phyloP scores from a whole-genome alignment of 2,113 vertebrate species.

The Corythaixoides concolor region DNA sequence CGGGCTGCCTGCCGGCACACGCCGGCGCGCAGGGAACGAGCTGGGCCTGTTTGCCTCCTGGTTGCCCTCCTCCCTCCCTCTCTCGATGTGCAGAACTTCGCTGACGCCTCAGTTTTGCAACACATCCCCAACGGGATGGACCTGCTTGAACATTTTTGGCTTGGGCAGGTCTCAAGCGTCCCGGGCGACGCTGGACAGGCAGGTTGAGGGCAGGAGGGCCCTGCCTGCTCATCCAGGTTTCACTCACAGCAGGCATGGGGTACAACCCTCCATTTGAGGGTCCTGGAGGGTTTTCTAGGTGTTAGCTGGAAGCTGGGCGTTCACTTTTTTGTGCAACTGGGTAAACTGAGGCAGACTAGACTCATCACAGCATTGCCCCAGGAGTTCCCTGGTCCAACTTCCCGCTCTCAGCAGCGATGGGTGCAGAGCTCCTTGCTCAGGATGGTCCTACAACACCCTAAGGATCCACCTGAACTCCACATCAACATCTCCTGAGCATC shows the following conservation, averaged over 20 bases:
- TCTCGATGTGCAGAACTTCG: not conserved
- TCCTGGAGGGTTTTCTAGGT: not conserved
- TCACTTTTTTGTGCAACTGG: not conserved
- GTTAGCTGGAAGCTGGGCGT: not conserved
- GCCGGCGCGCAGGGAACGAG: not conserved
- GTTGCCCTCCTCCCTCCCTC: not conserved
- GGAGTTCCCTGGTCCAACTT: not conserved
- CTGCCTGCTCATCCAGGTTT: not conserved
- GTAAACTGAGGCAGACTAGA: not conserved
- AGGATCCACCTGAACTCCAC: not conserved
- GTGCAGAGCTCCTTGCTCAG: not conserved
- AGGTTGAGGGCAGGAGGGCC: not conserved
- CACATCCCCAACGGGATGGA: not conserved
- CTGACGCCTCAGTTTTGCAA: conserved; percentile 38
- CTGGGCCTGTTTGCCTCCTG: not conserved
- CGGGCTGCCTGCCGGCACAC: not conserved
- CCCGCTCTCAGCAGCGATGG: not conserved
- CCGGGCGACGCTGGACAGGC: fast-evolving
- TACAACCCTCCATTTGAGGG: not conserved
- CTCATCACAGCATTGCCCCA: not conserved
- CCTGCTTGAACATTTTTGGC: conserved; percentile 28
- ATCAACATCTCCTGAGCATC: not conserved
- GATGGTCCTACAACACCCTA: too few relatives aligned
- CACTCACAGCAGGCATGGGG: fast-evolving
- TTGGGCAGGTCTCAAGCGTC: not conserved